Evolutionary conservation across 2,797 vertebrate species (phyloP), one percentile per base, ranked within the genome.

Genomic region (Neosalanx taihuensis): DNA sequence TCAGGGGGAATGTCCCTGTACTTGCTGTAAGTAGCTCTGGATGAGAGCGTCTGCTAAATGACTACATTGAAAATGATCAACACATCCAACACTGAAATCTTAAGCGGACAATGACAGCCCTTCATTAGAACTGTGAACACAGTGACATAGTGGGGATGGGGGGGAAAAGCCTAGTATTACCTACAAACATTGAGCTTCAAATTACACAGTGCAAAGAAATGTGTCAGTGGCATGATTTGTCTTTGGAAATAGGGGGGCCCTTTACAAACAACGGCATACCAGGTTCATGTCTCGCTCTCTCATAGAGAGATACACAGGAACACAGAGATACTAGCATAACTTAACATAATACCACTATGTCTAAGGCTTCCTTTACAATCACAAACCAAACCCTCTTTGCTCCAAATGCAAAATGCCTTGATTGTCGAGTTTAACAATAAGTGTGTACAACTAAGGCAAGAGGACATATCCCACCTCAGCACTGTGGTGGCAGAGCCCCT

Each of bases 81-180:
- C 35, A 49, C 35, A 49, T 12, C 20, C 20, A 23, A 65, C 35
- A 64, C 31, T 20, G 20, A 23, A 26, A 4, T 26, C 7, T 26
- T 46, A 65, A 49, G 46, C 10, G 15, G 13, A 20, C 7, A 64
- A 64, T 18, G 23, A 18, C 10, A 65, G 46, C 7, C 23, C 37
- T 15, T 13, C 20, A 49, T 1, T 33, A 71, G 68, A 15, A 80
- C 58, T 46, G 56, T 72, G 53, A 64, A 75, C 71, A 56, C 46
- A 30, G 20, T 23, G 12, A 37, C 15, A 9, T 37, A 13, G 61
- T 53, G 58, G 35, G 35, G 30, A 67, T 33, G 20, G 63, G 15
- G 20, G 63, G 15, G 10, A 41, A 6, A 64, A 65, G 35, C n/a
- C 20, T 17, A 26, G 23, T 26, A 26, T 23, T 6, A 59, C 23